These are phyloP conservation scores for Spermophilus dauricus DNA, from an alignment of 2,113 vertebrate species.

Conservation along the genomic window DNA sequence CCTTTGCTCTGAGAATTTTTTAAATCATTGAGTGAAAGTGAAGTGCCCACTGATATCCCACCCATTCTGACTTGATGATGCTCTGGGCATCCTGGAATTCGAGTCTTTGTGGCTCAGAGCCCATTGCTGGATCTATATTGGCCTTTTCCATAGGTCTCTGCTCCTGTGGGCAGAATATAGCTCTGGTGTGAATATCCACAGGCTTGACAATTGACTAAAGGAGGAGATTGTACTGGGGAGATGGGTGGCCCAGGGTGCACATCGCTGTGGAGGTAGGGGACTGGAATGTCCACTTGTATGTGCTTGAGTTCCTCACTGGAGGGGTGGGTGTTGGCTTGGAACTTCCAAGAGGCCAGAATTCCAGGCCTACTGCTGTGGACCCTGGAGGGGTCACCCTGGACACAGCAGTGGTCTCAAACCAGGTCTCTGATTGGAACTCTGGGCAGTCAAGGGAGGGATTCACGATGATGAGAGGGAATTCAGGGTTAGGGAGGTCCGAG, in stretches of 20 bases:
- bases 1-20: background rate
- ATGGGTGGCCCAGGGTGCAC: background rate
- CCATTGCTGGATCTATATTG: background rate
- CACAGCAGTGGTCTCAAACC: conserved; percentile 6
- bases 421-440: background rate
- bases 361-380: background rate
- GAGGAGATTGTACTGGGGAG: background rate
- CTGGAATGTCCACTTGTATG: background rate
- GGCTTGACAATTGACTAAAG: background rate
- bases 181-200: background rate
- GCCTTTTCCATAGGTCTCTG: background rate
- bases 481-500: background rate
- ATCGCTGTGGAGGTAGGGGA: background rate
- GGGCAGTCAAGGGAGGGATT: conserved; percentile 44
- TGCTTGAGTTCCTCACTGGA: background rate
- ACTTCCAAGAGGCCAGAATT: background rate
- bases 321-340: background rate
- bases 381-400: background rate
- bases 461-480: conserved; percentile 58
- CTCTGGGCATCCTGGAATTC: background rate
- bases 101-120: background rate
- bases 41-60: background rate
- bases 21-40: background rate
- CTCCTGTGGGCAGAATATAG: background rate
- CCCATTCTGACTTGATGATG: background rate